Evolutionary conservation across 1,140 invertebrate genomes (phyloP).

Genomic region (Forficula auricularia): DNA sequence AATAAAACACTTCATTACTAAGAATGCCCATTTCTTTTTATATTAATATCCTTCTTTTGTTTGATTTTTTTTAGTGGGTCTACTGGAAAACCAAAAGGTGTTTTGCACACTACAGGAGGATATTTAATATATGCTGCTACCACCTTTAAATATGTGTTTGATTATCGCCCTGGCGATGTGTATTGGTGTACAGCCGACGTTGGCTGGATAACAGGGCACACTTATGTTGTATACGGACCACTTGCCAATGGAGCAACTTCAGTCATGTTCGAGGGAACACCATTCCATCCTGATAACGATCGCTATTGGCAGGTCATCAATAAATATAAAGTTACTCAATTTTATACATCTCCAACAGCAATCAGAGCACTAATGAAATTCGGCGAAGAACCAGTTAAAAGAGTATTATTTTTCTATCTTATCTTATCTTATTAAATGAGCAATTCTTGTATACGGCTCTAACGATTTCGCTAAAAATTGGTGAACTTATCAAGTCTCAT

Average conservation of each 20-base stretch:
- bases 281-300: conserved; percentile 74
- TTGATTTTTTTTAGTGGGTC: conserved; percentile 50
- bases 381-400: conserved; percentile 56
- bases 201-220: conserved; percentile 96
- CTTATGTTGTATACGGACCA: conserved; percentile 88
- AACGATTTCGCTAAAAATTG: too few species aligned
- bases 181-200: conserved; percentile 99
- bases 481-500: too few species aligned
- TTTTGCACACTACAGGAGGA: conserved; percentile 82
- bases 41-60: too few species aligned
- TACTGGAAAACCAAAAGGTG: conserved; percentile 94
- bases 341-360: conserved; percentile 97
- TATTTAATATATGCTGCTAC: conserved; percentile 82
- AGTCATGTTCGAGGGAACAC: conserved; percentile 88
- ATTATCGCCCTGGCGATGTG: conserved; percentile 76
- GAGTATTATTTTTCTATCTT: too few species aligned
- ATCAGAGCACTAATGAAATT: conserved; percentile 92
- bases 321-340: conserved; percentile 88
- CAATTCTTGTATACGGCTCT: not conserved
- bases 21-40: too few species aligned
- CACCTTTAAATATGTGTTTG: conserved; percentile 88
- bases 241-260: conserved; percentile 85
- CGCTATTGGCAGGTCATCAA: conserved; percentile 84
- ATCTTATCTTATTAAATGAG: too few species aligned
- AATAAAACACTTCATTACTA: too few species aligned